A percentile compares a stretch with the other conserved stretches of the same genome.
phyloP scores from a whole-genome alignment of 2,888 invertebrate genomes.

The Apamea epomidion region DNA sequence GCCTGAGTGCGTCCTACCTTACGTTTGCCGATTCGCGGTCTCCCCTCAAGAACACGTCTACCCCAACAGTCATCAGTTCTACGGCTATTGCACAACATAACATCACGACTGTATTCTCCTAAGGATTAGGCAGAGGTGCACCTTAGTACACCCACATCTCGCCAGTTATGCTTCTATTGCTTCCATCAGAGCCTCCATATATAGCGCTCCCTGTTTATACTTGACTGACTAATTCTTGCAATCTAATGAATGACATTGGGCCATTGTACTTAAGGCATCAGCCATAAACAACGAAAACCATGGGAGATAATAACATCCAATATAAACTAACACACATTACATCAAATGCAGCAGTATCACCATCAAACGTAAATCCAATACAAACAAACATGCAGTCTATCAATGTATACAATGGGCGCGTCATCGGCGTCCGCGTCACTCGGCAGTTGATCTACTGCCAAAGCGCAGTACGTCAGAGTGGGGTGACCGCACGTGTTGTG shows the following conservation, averaged over 20 bases:
- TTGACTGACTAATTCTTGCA: neutral
- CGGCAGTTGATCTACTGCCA: conserved; percentile 66
- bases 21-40: too few relatives aligned
- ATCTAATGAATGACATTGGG: neutral
- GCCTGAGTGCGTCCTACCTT: too few relatives aligned
- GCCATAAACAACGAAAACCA: neutral
- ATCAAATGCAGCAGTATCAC: conserved; percentile 3
- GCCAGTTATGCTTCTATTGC: neutral
- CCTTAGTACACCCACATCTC: neutral
- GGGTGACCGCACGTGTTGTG: conserved; percentile 36
- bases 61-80: neutral
- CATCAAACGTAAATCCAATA: conserved; percentile 13
- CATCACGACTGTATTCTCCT: too few relatives aligned
- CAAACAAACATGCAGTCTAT: conserved; percentile 20
- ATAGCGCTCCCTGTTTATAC: neutral
- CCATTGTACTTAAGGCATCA: neutral
- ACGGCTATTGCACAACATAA: neutral
- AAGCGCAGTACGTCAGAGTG: conserved; percentile 48
- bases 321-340: neutral
- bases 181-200: neutral
- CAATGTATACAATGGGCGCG: conserved; percentile 34
- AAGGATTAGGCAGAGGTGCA: neutral
- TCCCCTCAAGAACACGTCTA: neutral
- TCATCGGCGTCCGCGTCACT: conserved; percentile 41
- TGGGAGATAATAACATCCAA: neutral